phyloP scores from a whole-genome alignment of 2,113 vertebrate species.

The Nycticebus coucang region DNA sequence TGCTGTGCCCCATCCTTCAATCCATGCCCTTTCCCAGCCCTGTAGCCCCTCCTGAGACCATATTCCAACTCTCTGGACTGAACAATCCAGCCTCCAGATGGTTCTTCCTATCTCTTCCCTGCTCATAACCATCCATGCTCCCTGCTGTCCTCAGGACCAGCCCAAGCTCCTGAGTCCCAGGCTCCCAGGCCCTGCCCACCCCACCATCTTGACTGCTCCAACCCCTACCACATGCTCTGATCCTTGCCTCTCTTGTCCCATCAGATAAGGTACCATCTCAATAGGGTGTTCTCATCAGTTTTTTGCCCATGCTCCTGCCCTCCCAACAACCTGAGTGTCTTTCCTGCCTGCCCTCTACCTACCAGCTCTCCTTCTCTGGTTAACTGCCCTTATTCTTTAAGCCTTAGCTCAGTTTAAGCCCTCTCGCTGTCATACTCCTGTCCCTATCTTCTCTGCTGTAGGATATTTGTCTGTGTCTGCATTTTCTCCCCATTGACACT shows the following conservation, averaged over 20 bases:
- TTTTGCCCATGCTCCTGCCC: neutral
- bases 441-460: neutral
- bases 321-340: neutral
- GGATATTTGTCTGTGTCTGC: neutral
- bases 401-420: neutral
- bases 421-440: neutral
- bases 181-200: neutral
- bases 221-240: neutral
- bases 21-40: neutral
- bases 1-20: neutral
- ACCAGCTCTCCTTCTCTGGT: neutral
- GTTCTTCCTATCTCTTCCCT: neutral
- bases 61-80: neutral
- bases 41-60: neutral
- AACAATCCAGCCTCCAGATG: neutral
- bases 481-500: neutral
- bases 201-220: neutral
- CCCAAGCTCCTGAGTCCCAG: neutral
- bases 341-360: neutral
- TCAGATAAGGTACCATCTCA: neutral
- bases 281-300: neutral
- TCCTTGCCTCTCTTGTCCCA: neutral
- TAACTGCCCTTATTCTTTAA: neutral
- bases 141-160: neutral
- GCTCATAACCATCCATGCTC: neutral